Evolutionary conservation across 2,888 invertebrate species (phyloP), one percentile per base, ranked within the genome.

Genomic region (Sesamia inferens): DNA sequence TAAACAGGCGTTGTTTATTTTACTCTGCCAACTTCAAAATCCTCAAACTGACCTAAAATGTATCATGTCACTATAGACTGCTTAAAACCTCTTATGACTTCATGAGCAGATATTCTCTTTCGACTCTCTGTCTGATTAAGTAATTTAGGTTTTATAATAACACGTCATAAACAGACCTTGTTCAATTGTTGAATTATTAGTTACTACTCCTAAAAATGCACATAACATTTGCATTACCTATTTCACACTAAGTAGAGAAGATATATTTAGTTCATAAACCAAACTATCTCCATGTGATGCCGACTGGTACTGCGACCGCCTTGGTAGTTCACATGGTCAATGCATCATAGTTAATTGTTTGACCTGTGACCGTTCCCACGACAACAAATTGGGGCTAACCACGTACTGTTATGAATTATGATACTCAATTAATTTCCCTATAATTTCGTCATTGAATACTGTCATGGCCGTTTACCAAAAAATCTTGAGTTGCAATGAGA

Each of bases 351-450:
- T 47, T 59, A 55, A 48, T 67, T 67, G 22, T 55, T 22, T 39
- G 82, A 31, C 57, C 61, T 70, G 67, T 55, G 69, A 81, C 77
- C 59, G 39, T 47, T 79, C 79, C 19, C 83, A 79, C 79, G 68
- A n/a, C 8, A 64, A 51, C 22, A 59, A 19, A 24, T 44, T 16
- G 19, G 10, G 31, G 10, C 47, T 48, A 8, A 62, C 14, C 22
- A 78, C n/a, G 22, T 44, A 22, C 6, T 22, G 13, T 24, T 47
- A 78, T 24, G 51, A 58, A 10, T 24, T 47, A 78, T 24, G 51
- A 58, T 47, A 59, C 8, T 13, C 13, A 4, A 55, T 64, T 39
- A 55, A 47, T 73, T 64, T 63, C n/a, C 14, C 47, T 72, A 19
- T n/a, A n/a, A 69, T 16, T 0, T 22, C 0, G 59, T 51, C 5